Percentiles rank a stretch among this genome's conserved stretches.
Evolutionary conservation across 2,888 invertebrate species (phyloP).

Genomic region (Scaptomyza caliginosa): DNA sequence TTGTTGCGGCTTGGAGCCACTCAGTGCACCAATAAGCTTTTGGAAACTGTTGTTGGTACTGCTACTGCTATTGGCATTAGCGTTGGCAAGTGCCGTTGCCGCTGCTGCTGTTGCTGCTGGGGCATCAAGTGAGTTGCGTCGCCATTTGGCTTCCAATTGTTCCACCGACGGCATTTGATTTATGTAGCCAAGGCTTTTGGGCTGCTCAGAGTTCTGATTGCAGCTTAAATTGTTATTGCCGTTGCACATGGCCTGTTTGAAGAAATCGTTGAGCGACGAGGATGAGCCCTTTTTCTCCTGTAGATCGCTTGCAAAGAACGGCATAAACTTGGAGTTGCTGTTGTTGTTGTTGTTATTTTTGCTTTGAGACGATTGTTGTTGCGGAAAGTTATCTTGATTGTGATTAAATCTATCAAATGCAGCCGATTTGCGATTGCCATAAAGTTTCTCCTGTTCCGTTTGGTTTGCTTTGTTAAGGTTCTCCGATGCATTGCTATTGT

Average conservation of each 20-base stretch:
- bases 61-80: slow-evolving; percentile 43
- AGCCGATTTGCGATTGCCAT: slow-evolving; percentile 32
- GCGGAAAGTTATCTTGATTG: slow-evolving; percentile 28
- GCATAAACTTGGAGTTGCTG: slow-evolving; percentile 69
- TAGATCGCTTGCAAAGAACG: slow-evolving; percentile 59
- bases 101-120: slow-evolving; percentile 14
- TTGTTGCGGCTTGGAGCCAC: slow-evolving; percentile 45
- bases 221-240: slow-evolving; percentile 23
- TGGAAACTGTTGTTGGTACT: slow-evolving; percentile 66
- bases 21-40: slow-evolving; percentile 75
- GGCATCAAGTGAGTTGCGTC: slow-evolving; percentile 65
- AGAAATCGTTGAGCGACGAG: slow-evolving; percentile 81
- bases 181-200: slow-evolving; percentile 51
- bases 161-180: slow-evolving; percentile 80
- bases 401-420: slow-evolving; percentile 65
- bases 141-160: slow-evolving; percentile 82
- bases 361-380: slow-evolving; percentile 3
- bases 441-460: slow-evolving; percentile 53
- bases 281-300: slow-evolving; percentile 65
- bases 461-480: slow-evolving; percentile 56
- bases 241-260: slow-evolving; percentile 73
- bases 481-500: slow-evolving; percentile 50
- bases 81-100: slow-evolving; percentile 10
- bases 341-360: slow-evolving; percentile 26
- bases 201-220: slow-evolving; percentile 43